Evolutionary conservation across 2,888 invertebrate genomes (phyloP).

Genomic region (Drosophila aldrichi): DNA sequence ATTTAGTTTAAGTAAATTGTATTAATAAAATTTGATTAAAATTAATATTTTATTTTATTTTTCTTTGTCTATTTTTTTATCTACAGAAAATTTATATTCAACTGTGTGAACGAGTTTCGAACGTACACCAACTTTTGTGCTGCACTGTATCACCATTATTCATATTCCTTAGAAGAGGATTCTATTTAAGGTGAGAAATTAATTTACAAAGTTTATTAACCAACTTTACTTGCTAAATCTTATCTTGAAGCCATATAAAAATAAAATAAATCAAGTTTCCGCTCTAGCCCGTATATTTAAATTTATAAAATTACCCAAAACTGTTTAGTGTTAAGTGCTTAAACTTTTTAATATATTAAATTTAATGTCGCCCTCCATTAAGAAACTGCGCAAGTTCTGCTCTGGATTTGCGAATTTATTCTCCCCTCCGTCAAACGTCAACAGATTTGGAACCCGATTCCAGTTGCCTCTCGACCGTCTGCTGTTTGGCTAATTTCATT

Average conservation of each 20-base stretch:
- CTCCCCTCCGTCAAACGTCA: conserved; percentile 1
- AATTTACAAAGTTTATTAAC: neutral
- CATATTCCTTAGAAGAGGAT: neutral
- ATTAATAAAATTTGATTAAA: no score
- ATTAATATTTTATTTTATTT: no score
- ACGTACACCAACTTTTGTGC: no score
- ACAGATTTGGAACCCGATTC: conserved; percentile 13
- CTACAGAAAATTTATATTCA: no score
- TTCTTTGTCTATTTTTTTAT: no score
- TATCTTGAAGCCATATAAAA: neutral
- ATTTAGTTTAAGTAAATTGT: neutral
- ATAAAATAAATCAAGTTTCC: neutral
- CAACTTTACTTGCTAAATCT: neutral
- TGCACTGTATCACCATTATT: no score
- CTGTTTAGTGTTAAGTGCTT: neutral
- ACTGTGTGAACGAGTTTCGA: no score
- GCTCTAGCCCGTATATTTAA: neutral
- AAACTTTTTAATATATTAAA: conserved; percentile 44
- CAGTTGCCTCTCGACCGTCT: conserved; percentile 47
- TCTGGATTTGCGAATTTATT: conserved; percentile 13
- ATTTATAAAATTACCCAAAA: neutral
- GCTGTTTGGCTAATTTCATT: conserved; percentile 70
- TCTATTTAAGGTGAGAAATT: neutral
- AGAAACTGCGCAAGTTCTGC: conserved; percentile 30
- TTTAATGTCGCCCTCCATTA: conserved; percentile 34